Base-by-base conservation (phyloP, 2,797 vertebrate species). In the Peromyscus nudipes region DNA sequence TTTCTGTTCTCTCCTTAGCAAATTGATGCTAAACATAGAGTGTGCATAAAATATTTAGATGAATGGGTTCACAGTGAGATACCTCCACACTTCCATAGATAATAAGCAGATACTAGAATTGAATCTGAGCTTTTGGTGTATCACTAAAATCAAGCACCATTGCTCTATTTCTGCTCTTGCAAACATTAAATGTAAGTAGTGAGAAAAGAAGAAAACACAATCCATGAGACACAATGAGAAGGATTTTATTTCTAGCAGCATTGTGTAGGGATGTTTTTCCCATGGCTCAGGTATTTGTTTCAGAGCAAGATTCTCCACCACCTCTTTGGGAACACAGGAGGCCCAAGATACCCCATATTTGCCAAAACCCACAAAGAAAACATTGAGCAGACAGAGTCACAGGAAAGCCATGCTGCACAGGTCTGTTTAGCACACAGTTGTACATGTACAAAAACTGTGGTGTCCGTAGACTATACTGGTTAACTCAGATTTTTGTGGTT, bases 371-470 rank as follows among this genome's bases (percentile, higher is more conserved):
- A 82, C 57, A 57, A 77, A 49, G 21, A 62, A 52, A 55, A 77
- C 62, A 81, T 14, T 75, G 92, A 96, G 67, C 91, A 95, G 89
- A 94, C 91, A 65, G 43, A 91, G 52, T 43, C 40, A 81, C 60
- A 65, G 81, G 89, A 94, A 97, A 83, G 76, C 43, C 49, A 29
- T 82, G 64, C 64, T 91, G 75, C 34, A 82, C 52, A 55, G 86
- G 65, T 69, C 25, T 94, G 76, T 93, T 93, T 94, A 95, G 96
- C 67, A 93, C 17, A 64, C 14, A 81, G 27, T 62, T 67, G 37
- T 81, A 49, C 89, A 17, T 80, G 73, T 94, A 93, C 94, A 89
- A 65, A 85, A 85, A 79, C 75, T 57, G 6, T 67, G 40, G 43
- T 76, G 85, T 86, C 43, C 40, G 83, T 34, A 91, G 34, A 94